Evolutionary conservation across 2,888 invertebrate species (phyloP), one percentile per base, ranked within the genome.

Genomic region (Junonia oenone): DNA sequence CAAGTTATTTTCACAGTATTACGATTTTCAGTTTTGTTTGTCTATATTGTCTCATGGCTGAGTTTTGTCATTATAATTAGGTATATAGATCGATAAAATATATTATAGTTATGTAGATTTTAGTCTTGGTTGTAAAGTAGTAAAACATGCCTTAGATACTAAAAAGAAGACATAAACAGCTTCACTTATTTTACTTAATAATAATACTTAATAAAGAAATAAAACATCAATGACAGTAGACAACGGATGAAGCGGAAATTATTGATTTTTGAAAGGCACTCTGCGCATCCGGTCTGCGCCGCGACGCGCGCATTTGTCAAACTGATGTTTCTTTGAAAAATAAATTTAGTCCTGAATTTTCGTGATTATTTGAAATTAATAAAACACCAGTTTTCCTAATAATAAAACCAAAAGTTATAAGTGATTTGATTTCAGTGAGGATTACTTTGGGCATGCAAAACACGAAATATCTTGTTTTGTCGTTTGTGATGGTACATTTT

Each of bases 231-330:
- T 43, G 13, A 26, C 43, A 22, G 13, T 43, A 22, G 6, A 43
- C 27, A 31, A 38, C 26, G 14, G 13, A 14, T 35, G 43, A 6
- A 45, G 50, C 27, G 33, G 62, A 65, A 71, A 6, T 47, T 84
- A 86, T 86, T 75, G 85, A 86, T 86, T 81, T 72, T 63, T 45
- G 51, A 38, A 37, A 63, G 64, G 68, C 71, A 70, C 68, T 66
- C 65, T 65, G 59, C 64, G 67, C 57, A 65, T 55, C 54, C 6
- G 15, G 29, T 45, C 43, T 47, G 60, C 59, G 56, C 47, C 38
- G 54, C 61, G 63, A 79, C 85, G 85, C 81, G 82, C 87, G 85
- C 85, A 80, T 14, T 73, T 78, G 83, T 84, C 83, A 85, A 79
- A 78, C 72, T 75, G 68, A 50, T 49, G 45, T 47, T 56, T 43